A percentile compares a stretch with the other conserved stretches of the same genome.
Conservation (phyloP, 1,140 invertebrate genomes). For the Colletes gigas region DNA sequence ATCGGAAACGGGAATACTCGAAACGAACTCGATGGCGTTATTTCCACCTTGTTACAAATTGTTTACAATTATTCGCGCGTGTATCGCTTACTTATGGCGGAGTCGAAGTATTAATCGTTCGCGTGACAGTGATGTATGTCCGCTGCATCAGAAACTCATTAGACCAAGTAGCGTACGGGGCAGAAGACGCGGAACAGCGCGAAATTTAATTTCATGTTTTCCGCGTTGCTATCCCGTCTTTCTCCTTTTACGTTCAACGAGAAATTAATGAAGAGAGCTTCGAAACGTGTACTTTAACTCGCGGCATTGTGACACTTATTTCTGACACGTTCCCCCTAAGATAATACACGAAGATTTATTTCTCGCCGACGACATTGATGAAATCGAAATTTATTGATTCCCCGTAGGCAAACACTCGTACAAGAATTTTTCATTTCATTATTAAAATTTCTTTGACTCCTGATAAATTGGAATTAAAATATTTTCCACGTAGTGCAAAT, state of each 20-base stretch:
- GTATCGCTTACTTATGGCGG: neutral
- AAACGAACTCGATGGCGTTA: neutral
- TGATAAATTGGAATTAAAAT: too few species aligned
- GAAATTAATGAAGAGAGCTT: constrained; percentile 6
- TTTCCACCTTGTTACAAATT: neutral
- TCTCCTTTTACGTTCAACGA: neutral
- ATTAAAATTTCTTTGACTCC: too few species aligned
- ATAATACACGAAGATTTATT: neutral
- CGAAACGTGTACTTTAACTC: neutral
- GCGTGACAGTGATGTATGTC: constrained; percentile 45
- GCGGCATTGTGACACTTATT: neutral
- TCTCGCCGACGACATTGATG: neutral
- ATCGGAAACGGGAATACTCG: neutral
- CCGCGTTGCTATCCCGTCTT: neutral
- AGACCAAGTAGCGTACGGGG: constrained; percentile 6
- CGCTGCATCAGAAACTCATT: constrained; percentile 53
- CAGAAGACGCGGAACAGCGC: constrained; percentile 20
- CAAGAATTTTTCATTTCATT: too few species aligned
- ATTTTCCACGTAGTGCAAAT: too few species aligned
- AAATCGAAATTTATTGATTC: neutral
- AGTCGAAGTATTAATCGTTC: constrained; percentile 39
- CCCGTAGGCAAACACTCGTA: too few species aligned
- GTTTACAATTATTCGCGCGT: constrained; percentile 21
- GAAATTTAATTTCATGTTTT: constrained; percentile 48
- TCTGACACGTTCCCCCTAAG: neutral